Evolutionary conservation across 2,113 vertebrate species (phyloP), one percentile per base, ranked within the genome.

Genomic region (Rattus rattus): DNA sequence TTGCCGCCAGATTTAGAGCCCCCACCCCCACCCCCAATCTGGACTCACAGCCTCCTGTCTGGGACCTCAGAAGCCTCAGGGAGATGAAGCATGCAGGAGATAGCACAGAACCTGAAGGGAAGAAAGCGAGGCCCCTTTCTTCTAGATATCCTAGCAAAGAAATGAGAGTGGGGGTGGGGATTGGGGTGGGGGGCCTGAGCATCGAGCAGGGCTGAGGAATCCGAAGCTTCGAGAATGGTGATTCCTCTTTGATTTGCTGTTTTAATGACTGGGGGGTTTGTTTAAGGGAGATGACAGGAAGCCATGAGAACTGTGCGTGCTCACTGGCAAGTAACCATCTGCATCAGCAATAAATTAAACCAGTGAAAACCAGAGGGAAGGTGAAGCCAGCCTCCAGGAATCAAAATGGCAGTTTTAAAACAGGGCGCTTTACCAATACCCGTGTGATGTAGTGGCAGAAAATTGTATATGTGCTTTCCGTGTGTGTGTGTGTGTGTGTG

Each of bases 271-370:
- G 70, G 26, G 77, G 73, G 73, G n/a, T 49, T 93, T 59, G 33
- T 80, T 90, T 73, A 67, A 88, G 94, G 91, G 92, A 94, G 79
- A 79, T 83, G 72, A 83, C 36, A 72, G 49, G 39, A 28, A 77
- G 28, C 61, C 72, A 39, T 24, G 67, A 93, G 88, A 93, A 73
- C 39, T n/a, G 20, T 72, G 86, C 17, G 13, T 7, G 8, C 80
- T 77, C 70, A 47, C 22, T 16, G 28, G 33, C 69, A 67, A 52
- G 39, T 6, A 36, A 61, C 47, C 69, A 54, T 24, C 61, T 59
- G 17, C 70, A 76, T 52, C 75, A 52, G 73, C 67, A 22, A 17
- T 67, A 63, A 10, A 73, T 47, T 86, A 43, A 69, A 52, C 26
- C 2, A 20, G n/a, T 11, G 56, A n/a, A 13, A 20, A 47, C 24